phyloP scores from a whole-genome alignment of 2,888 invertebrate species.

The Brenthis hecate region DNA sequence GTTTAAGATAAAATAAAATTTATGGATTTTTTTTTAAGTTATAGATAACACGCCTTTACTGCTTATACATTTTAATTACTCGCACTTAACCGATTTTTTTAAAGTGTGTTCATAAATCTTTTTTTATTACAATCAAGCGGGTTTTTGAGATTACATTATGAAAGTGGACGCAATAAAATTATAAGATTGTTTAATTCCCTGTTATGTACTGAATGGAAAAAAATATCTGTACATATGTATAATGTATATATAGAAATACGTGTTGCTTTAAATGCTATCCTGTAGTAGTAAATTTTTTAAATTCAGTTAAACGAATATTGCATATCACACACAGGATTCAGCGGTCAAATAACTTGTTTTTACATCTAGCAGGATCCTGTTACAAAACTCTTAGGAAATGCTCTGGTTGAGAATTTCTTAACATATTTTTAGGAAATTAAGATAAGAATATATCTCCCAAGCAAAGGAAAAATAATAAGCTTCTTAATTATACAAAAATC shows the following conservation, averaged over 20 bases:
- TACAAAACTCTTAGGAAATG: too few relatives aligned
- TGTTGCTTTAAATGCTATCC: too few relatives aligned
- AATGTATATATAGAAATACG: background rate
- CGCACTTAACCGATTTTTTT: constrained; percentile 9
- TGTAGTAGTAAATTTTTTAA: too few relatives aligned
- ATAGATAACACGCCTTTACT: constrained; percentile 8
- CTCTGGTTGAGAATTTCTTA: too few relatives aligned
- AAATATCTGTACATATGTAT: background rate
- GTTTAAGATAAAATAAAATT: constrained; percentile 6
- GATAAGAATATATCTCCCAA: too few relatives aligned
- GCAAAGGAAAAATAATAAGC: too few relatives aligned
- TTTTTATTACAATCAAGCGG: constrained; percentile 23
- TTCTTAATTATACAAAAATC: too few relatives aligned
- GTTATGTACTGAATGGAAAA: background rate
- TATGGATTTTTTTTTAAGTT: constrained; percentile 1
- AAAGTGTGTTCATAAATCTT: constrained; percentile 27
- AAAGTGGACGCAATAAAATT: constrained; percentile 6
- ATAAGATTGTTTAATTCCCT: constrained; percentile 1
- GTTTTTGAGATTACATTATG: constrained; percentile 13
- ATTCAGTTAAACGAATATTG: too few relatives aligned
- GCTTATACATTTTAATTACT: constrained; percentile 27
- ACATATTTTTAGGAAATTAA: too few relatives aligned
- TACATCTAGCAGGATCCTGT: too few relatives aligned
- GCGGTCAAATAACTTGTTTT: too few relatives aligned
- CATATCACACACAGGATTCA: too few relatives aligned